Percentiles rank a stretch among this genome's conserved stretches.
phyloP scores from a whole-genome alignment of 2,888 invertebrate genomes.

The Phania funesta region DNA sequence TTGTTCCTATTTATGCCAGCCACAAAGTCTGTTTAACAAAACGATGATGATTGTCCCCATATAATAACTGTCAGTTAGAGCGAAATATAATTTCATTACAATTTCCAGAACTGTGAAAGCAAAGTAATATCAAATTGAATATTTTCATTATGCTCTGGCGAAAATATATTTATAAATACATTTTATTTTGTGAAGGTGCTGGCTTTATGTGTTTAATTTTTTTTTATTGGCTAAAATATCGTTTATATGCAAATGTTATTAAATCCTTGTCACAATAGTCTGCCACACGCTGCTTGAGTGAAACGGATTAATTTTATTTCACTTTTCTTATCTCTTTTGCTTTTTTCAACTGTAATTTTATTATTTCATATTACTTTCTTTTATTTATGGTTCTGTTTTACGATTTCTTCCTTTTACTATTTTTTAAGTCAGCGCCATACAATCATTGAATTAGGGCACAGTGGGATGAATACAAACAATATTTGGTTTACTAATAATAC shows the following conservation, averaged over 20 bases:
- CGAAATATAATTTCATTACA: conserved; percentile 39
- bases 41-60: conserved; percentile 54
- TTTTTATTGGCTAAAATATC: conserved; percentile 33
- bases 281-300: conserved; percentile 74
- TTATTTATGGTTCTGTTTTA: conserved; percentile 57
- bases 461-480: background rate
- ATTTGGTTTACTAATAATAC: no score
- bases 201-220: background rate
- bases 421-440: conserved; percentile 21
- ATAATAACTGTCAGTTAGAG: conserved; percentile 43
- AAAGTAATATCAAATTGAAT: conserved; percentile 52
- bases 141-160: background rate
- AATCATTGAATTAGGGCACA: conserved; percentile 25
- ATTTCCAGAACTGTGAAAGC: conserved; percentile 29
- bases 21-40: conserved; percentile 56
- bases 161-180: no score
- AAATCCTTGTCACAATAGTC: conserved; percentile 61
- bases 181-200: conserved; percentile 43
- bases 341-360: conserved; percentile 40
- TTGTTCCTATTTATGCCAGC: background rate
- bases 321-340: conserved; percentile 41
- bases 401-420: conserved; percentile 20
- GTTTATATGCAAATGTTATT: conserved; percentile 64
- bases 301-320: conserved; percentile 75
- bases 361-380: conserved; percentile 57